A percentile compares a stretch with the other conserved stretches of the same genome.
Conservation (phyloP, 2,113 vertebrate genomes). For the Marmota flaviventris region DNA sequence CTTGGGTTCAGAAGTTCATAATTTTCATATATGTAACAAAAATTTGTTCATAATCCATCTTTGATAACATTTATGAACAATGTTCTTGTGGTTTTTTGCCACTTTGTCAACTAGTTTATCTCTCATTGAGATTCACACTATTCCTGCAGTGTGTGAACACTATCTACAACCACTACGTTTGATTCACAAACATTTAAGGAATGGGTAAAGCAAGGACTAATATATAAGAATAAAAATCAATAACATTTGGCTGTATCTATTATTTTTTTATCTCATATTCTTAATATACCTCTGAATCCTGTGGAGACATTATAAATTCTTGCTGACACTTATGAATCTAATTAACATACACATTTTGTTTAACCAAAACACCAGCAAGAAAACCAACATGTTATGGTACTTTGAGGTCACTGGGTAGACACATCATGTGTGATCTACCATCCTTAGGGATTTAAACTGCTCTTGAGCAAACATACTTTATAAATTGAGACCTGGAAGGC, state of each 20-base stretch:
- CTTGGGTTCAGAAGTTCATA: slow-evolving; percentile 38
- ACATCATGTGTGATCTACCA: neutral
- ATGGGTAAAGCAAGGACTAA: neutral
- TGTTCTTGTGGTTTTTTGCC: neutral
- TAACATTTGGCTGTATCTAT: neutral
- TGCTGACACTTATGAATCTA: slow-evolving; percentile 23
- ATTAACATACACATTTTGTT: slow-evolving; percentile 58
- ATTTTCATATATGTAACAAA: neutral
- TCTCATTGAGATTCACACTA: neutral
- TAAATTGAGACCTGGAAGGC: slow-evolving; percentile 62
- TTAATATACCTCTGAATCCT: neutral
- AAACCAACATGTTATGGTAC: neutral
- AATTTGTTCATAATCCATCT: slow-evolving; percentile 19
- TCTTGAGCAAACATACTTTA: slow-evolving; percentile 67
- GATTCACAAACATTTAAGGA: neutral
- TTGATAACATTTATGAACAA: neutral
- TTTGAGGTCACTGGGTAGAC: slow-evolving; percentile 50
- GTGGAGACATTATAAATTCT: neutral
- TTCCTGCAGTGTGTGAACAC: neutral
- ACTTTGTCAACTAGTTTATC: neutral
- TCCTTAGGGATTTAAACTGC: slow-evolving; percentile 68
- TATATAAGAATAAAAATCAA: neutral
- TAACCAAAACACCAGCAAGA: slow-evolving; percentile 51
- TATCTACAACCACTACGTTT: neutral
- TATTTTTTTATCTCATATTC: neutral